Evolutionary conservation across 2,113 vertebrate species (phyloP).

Genomic region (Ondatra zibethicus): DNA sequence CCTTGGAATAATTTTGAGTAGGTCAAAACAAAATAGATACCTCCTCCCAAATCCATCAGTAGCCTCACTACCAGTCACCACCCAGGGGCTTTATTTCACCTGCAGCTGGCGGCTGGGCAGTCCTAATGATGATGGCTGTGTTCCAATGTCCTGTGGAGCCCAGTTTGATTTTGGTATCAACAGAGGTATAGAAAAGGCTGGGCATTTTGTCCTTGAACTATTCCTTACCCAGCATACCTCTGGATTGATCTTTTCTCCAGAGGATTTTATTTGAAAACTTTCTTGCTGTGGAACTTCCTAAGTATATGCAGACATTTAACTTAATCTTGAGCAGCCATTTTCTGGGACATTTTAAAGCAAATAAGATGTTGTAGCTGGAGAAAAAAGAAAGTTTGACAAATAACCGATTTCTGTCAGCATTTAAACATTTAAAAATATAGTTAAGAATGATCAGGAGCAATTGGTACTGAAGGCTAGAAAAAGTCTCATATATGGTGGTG

Average conservation of each 20-base stretch:
- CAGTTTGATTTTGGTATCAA: not conserved
- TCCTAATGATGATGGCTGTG: not conserved
- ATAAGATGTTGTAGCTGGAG: not conserved
- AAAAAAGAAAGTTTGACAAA: not conserved
- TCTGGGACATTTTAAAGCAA: constrained; percentile 44
- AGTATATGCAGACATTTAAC: not conserved
- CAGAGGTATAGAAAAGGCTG: not conserved
- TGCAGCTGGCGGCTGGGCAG: not conserved
- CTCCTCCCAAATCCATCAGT: not conserved
- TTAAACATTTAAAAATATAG: not conserved
- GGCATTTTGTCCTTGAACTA: not conserved
- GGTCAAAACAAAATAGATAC: not conserved
- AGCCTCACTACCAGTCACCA: not conserved
- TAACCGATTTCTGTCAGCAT: constrained; percentile 40
- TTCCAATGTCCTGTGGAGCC: not conserved
- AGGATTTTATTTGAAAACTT: constrained; percentile 47
- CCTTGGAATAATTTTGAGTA: not conserved
- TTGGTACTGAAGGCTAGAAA: not conserved
- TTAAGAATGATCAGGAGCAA: constrained; percentile 31
- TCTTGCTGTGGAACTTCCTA: constrained; percentile 24
- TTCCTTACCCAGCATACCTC: not conserved
- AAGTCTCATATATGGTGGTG: not conserved
- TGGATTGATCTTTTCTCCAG: not conserved
- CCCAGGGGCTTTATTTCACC: not conserved
- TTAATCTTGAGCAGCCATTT: not conserved